Percentiles rank a stretch among this genome's conserved stretches.
Evolutionary conservation across 2,113 vertebrate species (phyloP).

Genomic region (Salvelinus sp.): DNA sequence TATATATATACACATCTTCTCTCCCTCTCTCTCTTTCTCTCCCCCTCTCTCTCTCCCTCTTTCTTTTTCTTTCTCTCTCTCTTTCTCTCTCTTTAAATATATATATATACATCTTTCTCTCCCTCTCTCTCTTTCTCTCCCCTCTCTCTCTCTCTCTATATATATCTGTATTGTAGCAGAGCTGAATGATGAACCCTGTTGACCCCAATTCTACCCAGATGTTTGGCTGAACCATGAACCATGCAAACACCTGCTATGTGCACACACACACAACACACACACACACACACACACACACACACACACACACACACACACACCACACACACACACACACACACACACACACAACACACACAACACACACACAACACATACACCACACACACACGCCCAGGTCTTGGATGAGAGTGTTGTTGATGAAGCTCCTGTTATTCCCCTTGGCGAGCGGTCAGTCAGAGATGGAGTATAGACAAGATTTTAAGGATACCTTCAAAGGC

Average conservation of each 20-base stretch:
- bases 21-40: no score
- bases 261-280: conserved; percentile 8
- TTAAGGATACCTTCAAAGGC: conserved; percentile 74
- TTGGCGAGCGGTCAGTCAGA: conserved; percentile 31
- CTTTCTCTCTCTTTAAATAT: no score
- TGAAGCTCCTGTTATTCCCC: conserved; percentile 41
- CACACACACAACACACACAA: no score
- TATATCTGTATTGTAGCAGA: no score
- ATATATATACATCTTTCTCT: no score
- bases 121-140: rapidly evolving
- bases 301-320: neutral
- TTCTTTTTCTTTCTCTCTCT: no score
- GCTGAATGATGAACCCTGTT: no score
- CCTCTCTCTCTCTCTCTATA: no score
- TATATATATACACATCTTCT: no score
- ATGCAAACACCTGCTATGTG: conserved; percentile 24
- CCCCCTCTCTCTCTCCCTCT: no score
- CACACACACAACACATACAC: no score
- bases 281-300: conserved; percentile 6
- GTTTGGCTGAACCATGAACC: conserved; percentile 10
- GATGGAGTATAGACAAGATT: conserved; percentile 69
- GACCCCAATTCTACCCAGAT: conserved; percentile 30
- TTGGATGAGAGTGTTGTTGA: conserved; percentile 36
- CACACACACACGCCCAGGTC: neutral
- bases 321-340: neutral